Percentiles rank a stretch among this genome's conserved stretches.
Conservation (phyloP, 2,797 vertebrate species). For the Acanthurus tractus region DNA sequence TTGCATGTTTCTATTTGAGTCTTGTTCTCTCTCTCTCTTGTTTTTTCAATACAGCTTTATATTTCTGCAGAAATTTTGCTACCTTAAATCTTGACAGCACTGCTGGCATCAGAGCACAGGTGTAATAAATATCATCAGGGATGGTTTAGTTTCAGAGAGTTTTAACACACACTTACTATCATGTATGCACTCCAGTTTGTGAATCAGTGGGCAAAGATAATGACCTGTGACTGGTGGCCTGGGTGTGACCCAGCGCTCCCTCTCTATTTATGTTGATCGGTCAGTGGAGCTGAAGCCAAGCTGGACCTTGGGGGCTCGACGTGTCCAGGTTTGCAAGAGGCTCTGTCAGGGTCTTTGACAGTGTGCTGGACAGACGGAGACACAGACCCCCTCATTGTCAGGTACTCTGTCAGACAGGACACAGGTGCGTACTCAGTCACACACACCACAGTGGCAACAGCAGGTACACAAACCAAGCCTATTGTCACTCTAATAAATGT, state of each 20-base stretch:
- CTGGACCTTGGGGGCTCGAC: constrained; percentile 17
- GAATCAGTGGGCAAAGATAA: neutral
- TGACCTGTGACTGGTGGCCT: neutral
- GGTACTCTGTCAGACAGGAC: constrained; percentile 35
- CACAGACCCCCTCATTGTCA: constrained; percentile 8
- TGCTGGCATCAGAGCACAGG: neutral
- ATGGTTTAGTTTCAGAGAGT: neutral
- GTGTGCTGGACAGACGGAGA: constrained; percentile 19
- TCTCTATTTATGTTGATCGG: neutral
- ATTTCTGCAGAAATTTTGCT: neutral
- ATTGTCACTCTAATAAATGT: constrained; percentile 7
- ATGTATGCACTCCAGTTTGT: neutral
- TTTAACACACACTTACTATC: neutral
- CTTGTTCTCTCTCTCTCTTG: too few species aligned
- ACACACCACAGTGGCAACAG: constrained; percentile 12
- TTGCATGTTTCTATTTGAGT: neutral
- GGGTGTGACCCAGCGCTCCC: neutral
- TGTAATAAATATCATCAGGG: neutral
- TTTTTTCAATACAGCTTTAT: neutral
- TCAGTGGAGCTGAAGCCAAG: constrained; percentile 20
- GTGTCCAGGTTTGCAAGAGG: constrained; percentile 42
- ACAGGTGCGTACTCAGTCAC: constrained; percentile 4
- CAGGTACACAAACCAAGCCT: neutral
- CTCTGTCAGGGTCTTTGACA: constrained; percentile 32
- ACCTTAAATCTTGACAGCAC: neutral